Conservation (phyloP, 2,888 invertebrate genomes). For the Flexamia atlantica region DNA sequence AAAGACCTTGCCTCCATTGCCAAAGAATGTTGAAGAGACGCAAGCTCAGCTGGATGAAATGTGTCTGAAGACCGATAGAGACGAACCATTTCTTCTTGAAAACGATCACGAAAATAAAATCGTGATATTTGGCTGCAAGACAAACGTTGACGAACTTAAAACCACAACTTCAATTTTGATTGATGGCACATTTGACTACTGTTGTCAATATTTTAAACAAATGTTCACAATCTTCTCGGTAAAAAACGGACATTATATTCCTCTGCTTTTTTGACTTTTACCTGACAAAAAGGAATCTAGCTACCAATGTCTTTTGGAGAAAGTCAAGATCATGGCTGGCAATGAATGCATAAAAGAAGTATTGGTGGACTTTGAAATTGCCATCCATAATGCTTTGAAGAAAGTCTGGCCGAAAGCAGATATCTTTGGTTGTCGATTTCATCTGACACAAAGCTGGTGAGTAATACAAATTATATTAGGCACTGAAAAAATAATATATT, state of each 20-base stretch:
- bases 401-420: too few species aligned
- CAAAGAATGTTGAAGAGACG: slow-evolving; percentile 33
- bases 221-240: neutral
- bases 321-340: slow-evolving; percentile 19
- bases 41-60: too few species aligned
- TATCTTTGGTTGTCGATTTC: slow-evolving; percentile 2
- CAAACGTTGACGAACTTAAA: slow-evolving; percentile 26
- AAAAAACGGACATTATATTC: slow-evolving; percentile 41
- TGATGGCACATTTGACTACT: slow-evolving; percentile 13
- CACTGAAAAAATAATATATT: too few species aligned
- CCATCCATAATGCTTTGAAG: slow-evolving; percentile 28
- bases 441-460: slow-evolving; percentile 16
- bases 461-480: neutral
- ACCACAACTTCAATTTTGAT: slow-evolving; percentile 2
- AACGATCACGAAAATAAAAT: slow-evolving; percentile 29
- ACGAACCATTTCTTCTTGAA: slow-evolving; percentile 15
- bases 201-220: slow-evolving; percentile 1
- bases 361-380: slow-evolving; percentile 20
- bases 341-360: neutral
- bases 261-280: slow-evolving; percentile 17
- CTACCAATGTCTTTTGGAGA: slow-evolving; percentile 15
- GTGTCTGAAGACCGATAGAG: neutral
- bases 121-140: too few species aligned
- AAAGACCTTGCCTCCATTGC: slow-evolving; percentile 8
- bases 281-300: slow-evolving; percentile 15